Conservation (phyloP, 2,888 invertebrate genomes). For the Drosophila neonasuta region DNA sequence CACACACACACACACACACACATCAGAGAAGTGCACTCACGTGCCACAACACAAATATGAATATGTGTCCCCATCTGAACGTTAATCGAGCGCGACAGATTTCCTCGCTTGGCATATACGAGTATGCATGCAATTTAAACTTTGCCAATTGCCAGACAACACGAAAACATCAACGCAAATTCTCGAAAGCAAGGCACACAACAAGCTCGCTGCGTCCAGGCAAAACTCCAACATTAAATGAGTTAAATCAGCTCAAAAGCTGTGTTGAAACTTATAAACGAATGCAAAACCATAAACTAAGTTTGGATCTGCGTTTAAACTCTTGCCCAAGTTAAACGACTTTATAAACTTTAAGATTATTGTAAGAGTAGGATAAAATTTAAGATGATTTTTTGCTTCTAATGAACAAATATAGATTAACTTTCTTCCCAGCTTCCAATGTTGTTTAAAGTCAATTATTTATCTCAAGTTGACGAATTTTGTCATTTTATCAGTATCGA, state of each 20-base stretch:
- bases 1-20: background rate
- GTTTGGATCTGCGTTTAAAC: background rate
- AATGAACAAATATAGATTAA: background rate
- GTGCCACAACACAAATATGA: background rate
- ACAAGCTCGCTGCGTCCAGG: slow-evolving; percentile 27
- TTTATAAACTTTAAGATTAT: too few relatives aligned
- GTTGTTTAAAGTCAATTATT: background rate
- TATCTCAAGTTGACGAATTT: background rate
- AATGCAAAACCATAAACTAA: background rate
- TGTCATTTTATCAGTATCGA: background rate
- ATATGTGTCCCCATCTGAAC: slow-evolving; percentile 19
- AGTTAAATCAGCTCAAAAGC: slow-evolving; percentile 12
- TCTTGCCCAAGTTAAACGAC: background rate
- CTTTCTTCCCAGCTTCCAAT: background rate
- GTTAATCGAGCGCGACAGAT: slow-evolving; percentile 63
- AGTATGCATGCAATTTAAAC: slow-evolving; percentile 46
- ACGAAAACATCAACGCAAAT: slow-evolving; percentile 23
- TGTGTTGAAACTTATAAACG: background rate
- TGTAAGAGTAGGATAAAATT: too few relatives aligned
- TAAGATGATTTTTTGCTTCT: background rate
- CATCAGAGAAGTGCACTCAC: too few relatives aligned
- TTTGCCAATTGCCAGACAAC: slow-evolving; percentile 46
- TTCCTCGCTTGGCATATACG: slow-evolving; percentile 19
- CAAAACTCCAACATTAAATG: background rate
- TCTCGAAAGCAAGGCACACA: slow-evolving; percentile 7